A percentile compares a stretch with the other conserved stretches of the same genome.
Evolutionary conservation across 2,113 vertebrate genomes (phyloP).

Genomic region (Apistogramma diplotaenia): DNA sequence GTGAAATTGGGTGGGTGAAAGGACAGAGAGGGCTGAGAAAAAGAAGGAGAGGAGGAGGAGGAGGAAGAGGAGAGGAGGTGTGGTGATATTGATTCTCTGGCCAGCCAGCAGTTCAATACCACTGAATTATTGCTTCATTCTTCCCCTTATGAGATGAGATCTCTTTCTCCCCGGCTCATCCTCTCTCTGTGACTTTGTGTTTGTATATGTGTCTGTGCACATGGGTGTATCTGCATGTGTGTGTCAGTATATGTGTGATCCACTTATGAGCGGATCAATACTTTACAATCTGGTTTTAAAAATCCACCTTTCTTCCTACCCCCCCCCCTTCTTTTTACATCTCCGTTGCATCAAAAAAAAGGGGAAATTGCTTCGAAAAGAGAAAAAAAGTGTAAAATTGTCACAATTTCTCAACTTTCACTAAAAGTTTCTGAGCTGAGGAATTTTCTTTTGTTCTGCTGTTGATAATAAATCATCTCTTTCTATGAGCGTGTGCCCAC

Average conservation of each 20-base stretch:
- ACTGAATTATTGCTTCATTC: constrained; percentile 99
- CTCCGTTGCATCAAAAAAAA: not conserved
- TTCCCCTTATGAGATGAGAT: constrained; percentile 97
- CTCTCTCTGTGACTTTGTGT: constrained; percentile 76
- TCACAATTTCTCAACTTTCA: not conserved
- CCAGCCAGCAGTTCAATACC: constrained; percentile 89
- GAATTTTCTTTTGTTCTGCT: constrained; percentile 6
- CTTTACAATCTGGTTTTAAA: constrained; percentile 93
- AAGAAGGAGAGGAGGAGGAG: constrained; percentile 30
- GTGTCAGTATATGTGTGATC: constrained; percentile 43
- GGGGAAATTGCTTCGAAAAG: not conserved
- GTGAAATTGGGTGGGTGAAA: constrained; percentile 28
- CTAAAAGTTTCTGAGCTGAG: constrained; percentile 9
- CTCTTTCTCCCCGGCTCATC: constrained; percentile 48
- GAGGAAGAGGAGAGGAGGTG: constrained; percentile 52
- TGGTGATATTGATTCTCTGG: constrained; percentile 86
- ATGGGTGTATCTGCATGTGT: constrained; percentile 80
- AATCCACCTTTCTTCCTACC: constrained; percentile 64
- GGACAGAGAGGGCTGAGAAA: constrained; percentile 32
- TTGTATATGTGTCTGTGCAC: constrained; percentile 19
- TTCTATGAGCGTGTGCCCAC: not conserved
- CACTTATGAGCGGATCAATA: constrained; percentile 85
- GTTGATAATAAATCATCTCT: constrained; percentile 21
- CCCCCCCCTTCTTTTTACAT: not conserved
- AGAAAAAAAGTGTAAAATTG: not conserved